Base-by-base conservation (phyloP, 2,797 vertebrate genomes). In the Gymnoscopelus microlampas region DNA sequence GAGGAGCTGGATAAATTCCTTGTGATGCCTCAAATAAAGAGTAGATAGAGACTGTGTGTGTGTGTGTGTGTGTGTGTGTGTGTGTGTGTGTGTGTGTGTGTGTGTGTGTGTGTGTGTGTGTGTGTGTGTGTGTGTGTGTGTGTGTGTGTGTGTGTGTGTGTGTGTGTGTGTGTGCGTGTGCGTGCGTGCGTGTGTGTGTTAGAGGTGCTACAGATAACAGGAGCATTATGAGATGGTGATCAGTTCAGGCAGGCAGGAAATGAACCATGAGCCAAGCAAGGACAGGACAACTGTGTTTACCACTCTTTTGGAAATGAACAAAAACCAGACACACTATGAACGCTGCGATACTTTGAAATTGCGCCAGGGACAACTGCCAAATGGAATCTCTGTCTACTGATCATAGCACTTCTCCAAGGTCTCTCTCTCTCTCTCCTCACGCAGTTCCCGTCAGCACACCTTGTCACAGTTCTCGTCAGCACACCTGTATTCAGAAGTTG, bases 161-260 rank as follows among this genome's bases (percentile, higher is more conserved):
- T 19, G 19, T 19, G 19, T 19, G 19, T 19, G 19, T 19, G 19
- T 19, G 19, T 29, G 26, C 26, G 26, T 29, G 26, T 29, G 26
- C 3, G 54, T 26, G 54, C 10, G 54, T 9, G 23, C 23, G n/a
- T 3, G 3, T 26, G 26, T 3, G 2, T 26, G 26, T 26, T 26
- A 26, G 26, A 3, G 26, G 26, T 29, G 2, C 54, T 26, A 1
- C 54, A 24, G 54, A 9, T 55, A 19, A 55, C 11, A 8, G 54
- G 19, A 11, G 19, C 54, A 2, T 11, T 26, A 55, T 10, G n/a
- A 55, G 15, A 26, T 11, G 54, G 54, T n/a, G 24, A 55, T 55
- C 54, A 55, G 24, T 55, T 55, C 6, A 10, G 54, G 24, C 54
- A 55, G 54, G 54, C 54, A 26, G 54, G 54, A 55, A 55, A 53